Conservation (phyloP, 1,140 invertebrate genomes). For the Adelges cooleyi region DNA sequence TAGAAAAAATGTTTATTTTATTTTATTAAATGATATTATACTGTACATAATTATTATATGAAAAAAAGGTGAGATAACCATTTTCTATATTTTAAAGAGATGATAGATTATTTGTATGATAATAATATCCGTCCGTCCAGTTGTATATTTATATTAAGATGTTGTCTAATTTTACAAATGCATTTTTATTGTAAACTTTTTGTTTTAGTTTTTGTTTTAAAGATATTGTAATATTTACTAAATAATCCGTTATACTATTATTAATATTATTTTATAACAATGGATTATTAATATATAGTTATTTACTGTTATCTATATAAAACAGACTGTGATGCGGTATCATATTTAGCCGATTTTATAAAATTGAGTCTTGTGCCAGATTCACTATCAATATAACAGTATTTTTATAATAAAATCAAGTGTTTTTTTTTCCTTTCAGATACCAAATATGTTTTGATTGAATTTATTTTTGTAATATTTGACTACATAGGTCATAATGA, state of each 20-base stretch:
- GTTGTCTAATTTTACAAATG: not conserved
- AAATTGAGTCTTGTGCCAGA: conserved; percentile 13
- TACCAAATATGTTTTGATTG: no score
- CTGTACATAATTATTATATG: no score
- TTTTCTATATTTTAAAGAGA: no score
- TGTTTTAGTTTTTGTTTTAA: not conserved
- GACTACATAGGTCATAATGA: no score
- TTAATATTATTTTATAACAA: conserved; percentile 5
- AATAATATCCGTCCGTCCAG: no score
- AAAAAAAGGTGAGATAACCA: no score
- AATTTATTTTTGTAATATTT: no score
- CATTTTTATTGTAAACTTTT: conserved; percentile 3
- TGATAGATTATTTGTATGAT: no score
- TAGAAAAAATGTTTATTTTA: no score
- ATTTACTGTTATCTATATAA: conserved; percentile 15
- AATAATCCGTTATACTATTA: not conserved
- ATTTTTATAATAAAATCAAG: not conserved
- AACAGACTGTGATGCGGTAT: conserved; percentile 23
- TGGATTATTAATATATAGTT: not conserved
- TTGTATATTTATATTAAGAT: no score
- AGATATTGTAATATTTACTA: conserved; percentile 7
- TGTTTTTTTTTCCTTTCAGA: not conserved
- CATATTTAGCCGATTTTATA: conserved; percentile 8
- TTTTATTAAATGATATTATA: no score
- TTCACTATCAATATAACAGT: conserved; percentile 21